Evolutionary conservation across 2,888 invertebrate species (phyloP).

Genomic region (Plagodis dolabraria): DNA sequence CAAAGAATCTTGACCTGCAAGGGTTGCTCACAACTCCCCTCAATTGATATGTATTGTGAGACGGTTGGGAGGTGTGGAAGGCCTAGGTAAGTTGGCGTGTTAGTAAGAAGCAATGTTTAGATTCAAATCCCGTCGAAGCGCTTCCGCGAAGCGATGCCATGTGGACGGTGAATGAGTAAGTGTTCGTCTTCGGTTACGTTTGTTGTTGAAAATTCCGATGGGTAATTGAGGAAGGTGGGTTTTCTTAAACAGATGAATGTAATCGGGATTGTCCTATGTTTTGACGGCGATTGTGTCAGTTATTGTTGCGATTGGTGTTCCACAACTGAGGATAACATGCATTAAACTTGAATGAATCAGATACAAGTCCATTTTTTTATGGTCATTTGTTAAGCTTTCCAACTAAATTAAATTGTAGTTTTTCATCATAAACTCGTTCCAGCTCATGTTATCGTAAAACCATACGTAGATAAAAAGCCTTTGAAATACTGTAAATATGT

Average conservation of each 20-base stretch:
- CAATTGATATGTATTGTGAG: slow-evolving; percentile 6
- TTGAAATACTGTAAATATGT: too few species aligned
- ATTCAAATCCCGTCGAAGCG: slow-evolving; percentile 71
- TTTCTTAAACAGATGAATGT: slow-evolving; percentile 30
- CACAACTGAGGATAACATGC: too few species aligned
- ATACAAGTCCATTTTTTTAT: too few species aligned
- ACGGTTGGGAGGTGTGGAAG: slow-evolving; percentile 36
- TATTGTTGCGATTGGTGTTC: too few species aligned
- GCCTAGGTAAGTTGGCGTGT: slow-evolving; percentile 43
- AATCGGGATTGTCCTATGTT: slow-evolving; percentile 22
- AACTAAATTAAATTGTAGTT: too few species aligned
- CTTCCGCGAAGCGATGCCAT: slow-evolving; percentile 74
- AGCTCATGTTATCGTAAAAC: too few species aligned
- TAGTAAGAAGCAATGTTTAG: slow-evolving; percentile 73
- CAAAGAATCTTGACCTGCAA: slow-evolving; percentile 10
- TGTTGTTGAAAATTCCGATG: slow-evolving; percentile 51
- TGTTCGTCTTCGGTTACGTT: slow-evolving; percentile 33
- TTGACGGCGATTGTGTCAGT: slow-evolving; percentile 2
- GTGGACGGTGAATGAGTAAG: slow-evolving; percentile 55
- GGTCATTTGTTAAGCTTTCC: too few species aligned
- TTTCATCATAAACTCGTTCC: too few species aligned
- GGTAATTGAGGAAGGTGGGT: slow-evolving; percentile 28
- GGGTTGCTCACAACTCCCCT: not conserved
- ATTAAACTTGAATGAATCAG: too few species aligned
- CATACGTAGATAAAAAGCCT: too few species aligned